Evolutionary conservation across 2,797 vertebrate species (phyloP), one percentile per base, ranked within the genome.

Genomic region (Poeciliopsis turneri): DNA sequence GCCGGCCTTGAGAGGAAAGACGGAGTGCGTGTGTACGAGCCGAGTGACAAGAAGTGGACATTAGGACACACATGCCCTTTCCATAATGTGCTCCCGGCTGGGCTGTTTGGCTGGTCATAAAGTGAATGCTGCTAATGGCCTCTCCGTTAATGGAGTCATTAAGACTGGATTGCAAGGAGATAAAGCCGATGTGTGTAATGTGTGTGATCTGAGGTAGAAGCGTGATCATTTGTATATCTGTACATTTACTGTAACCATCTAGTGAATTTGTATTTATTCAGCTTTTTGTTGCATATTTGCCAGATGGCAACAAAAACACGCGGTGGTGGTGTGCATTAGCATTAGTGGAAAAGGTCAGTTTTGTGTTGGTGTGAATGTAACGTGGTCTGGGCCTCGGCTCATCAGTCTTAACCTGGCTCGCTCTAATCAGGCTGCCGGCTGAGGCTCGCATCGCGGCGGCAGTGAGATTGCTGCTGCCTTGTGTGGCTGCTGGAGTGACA

Each of bases 91-190:
- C 90, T 92, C 92, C 93, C 88, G 57, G 76, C 92, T 92, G 92
- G 81, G 90, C 89, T 90, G 92, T 93, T 92, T 91, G 85, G 84
- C 82, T 86, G 91, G 80, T 83, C 88, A 87, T 93, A 94, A 94
- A 94, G 92, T 83, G 88, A 91, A 91, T 90, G 85, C 90, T 7
- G 81, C 91, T 94, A 94, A 95, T 94, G 92, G 93, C 88, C 86
- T 90, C 80, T 84, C 81, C 47, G 90, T 94, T 94, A 94, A 95
- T 94, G 92, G 92, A 94, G 83, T 94, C 94, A 92, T 94, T 94
- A 94, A 91, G 90, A 93, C 79, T 86, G 90, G 90, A 94, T 93
- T 86, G 92, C 87, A 80, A 90, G 89, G 89, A 91, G 92, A 94
- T 95, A 93, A 93, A 93, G 91, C 90, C 86, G 83, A 89, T 82